phyloP scores from a whole-genome alignment of 1,140 invertebrate species.

The Ylistrum balloti region DNA sequence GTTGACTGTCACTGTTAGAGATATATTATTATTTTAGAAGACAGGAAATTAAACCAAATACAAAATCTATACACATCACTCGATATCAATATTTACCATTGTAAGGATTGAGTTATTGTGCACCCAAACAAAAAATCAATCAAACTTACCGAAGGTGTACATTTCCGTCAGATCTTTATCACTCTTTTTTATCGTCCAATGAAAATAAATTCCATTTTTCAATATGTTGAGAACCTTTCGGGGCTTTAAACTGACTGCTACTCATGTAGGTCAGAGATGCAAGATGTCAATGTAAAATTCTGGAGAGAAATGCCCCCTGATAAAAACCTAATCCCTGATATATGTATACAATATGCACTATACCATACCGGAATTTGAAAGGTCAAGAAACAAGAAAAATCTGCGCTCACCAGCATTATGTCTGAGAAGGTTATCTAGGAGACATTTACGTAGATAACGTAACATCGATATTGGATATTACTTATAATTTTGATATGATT shows the following conservation, averaged over 20 bases:
- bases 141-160: too few species aligned
- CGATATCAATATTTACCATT: too few species aligned
- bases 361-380: neutral
- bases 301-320: neutral
- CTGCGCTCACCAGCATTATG: neutral
- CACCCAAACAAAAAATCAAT: too few species aligned
- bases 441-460: neutral
- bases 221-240: neutral
- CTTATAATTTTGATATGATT: conserved; percentile 21
- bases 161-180: too few species aligned
- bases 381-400: neutral
- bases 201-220: neutral
- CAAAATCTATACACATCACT: too few species aligned
- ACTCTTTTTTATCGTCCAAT: too few species aligned
- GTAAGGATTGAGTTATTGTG: too few species aligned
- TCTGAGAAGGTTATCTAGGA: neutral
- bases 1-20: too few species aligned
- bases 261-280: neutral
- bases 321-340: neutral
- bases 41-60: too few species aligned
- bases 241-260: neutral
- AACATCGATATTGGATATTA: conserved; percentile 28
- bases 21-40: too few species aligned
- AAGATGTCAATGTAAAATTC: neutral
- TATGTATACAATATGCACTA: neutral